Percentiles rank a stretch among this genome's conserved stretches.
phyloP scores from a whole-genome alignment of 2,888 invertebrate genomes.

The Buathra laborator region DNA sequence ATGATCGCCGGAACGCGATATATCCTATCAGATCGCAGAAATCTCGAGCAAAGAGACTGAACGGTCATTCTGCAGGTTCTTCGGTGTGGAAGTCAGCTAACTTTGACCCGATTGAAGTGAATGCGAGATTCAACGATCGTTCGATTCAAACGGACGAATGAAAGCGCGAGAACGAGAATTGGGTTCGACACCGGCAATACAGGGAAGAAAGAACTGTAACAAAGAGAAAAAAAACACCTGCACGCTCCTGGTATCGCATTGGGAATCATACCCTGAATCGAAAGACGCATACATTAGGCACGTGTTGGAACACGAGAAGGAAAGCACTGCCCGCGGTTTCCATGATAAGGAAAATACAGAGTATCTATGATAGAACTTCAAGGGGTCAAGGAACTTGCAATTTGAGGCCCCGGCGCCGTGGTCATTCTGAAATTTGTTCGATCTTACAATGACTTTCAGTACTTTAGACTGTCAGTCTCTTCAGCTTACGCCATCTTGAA shows the following conservation, averaged over 20 bases:
- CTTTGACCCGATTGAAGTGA: conserved; percentile 31
- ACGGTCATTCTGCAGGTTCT: conserved; percentile 25
- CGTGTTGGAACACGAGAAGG: conserved; percentile 58
- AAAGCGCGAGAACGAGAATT: conserved; percentile 36
- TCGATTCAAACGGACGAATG: conserved; percentile 30
- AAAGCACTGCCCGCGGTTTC: conserved; percentile 50
- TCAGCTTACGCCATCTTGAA: too few relatives aligned
- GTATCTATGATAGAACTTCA: conserved; percentile 57
- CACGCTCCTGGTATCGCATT: conserved; percentile 82
- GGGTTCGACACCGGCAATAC: background rate
- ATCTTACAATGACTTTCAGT: too few relatives aligned
- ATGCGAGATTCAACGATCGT: conserved; percentile 17
- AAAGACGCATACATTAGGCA: conserved; percentile 81
- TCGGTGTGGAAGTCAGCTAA: conserved; percentile 39
- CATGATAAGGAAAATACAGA: too few relatives aligned
- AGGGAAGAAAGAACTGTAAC: conserved; percentile 16
- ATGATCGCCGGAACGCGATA: conserved; percentile 75
- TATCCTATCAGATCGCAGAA: conserved; percentile 75
- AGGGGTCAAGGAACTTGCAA: background rate
- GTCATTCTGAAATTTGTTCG: too few relatives aligned
- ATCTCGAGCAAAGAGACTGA: conserved; percentile 67
- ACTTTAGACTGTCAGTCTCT: too few relatives aligned
- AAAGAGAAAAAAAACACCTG: conserved; percentile 70
- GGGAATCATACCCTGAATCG: conserved; percentile 82
- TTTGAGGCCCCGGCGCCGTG: too few relatives aligned